Evolutionary conservation across 2,888 invertebrate genomes (phyloP).

Genomic region (Noctua comes): DNA sequence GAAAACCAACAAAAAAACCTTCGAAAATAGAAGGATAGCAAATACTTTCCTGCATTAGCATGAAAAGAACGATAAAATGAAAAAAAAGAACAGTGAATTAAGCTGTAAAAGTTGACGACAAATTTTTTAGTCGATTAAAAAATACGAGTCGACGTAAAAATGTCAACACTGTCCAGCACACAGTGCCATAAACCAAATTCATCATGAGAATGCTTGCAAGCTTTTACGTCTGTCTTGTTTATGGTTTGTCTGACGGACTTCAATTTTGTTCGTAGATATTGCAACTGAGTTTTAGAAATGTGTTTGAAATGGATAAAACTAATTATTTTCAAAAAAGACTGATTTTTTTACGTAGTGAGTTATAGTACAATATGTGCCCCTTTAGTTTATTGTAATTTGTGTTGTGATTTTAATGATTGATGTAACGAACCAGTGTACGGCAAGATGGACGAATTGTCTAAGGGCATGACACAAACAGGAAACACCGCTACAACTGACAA

Average conservation of each 20-base stretch:
- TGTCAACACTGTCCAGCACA: not conserved
- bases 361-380: conserved; percentile 78
- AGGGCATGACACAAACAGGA: conserved; percentile 90
- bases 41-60: not conserved
- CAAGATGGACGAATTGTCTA: conserved; percentile 91
- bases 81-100: not conserved
- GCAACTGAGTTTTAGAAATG: conserved; percentile 80
- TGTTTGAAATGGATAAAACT: conserved; percentile 84
- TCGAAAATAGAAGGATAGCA: not conserved
- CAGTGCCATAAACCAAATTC: conserved; percentile 24
- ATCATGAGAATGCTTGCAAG: conserved; percentile 30
- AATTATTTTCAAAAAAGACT: conserved; percentile 81
- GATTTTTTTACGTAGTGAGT: conserved; percentile 76
- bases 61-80: not conserved
- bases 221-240: conserved; percentile 51
- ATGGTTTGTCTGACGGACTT: conserved; percentile 74
- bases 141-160: not conserved
- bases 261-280: conserved; percentile 77
- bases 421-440: conserved; percentile 89
- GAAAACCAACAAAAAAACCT: conserved; percentile 1
- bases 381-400: conserved; percentile 78
- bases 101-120: not conserved
- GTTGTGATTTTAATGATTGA: conserved; percentile 88
- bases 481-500: conserved; percentile 89
- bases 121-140: conserved; percentile 16